Conservation (phyloP, 2,888 invertebrate genomes). For the Orthosia incerta region DNA sequence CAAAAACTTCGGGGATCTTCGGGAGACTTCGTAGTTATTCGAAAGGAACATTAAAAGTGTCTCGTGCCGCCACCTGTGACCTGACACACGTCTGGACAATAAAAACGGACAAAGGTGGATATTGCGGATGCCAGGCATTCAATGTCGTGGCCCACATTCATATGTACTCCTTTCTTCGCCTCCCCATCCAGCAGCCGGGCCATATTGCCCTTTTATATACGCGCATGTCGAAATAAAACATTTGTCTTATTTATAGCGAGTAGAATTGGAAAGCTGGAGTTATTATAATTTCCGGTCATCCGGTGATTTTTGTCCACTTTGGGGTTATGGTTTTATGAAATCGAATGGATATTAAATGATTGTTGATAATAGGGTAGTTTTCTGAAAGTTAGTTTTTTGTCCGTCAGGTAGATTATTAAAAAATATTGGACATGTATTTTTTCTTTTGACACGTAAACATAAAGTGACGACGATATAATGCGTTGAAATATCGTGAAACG, state of each 20-base stretch:
- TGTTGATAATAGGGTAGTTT: too few relatives aligned
- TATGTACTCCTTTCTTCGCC: slow-evolving; percentile 47
- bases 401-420: too few relatives aligned
- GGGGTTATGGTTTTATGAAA: slow-evolving; percentile 10
- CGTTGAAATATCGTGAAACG: too few relatives aligned
- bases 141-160: slow-evolving; percentile 51
- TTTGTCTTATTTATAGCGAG: slow-evolving; percentile 59
- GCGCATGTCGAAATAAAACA: slow-evolving; percentile 55
- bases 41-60: slow-evolving; percentile 54
- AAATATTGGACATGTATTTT: too few relatives aligned
- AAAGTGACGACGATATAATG: too few relatives aligned
- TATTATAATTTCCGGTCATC: slow-evolving; percentile 13
- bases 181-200: slow-evolving; percentile 6
- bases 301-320: slow-evolving; percentile 12
- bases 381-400: too few relatives aligned
- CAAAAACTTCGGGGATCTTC: slow-evolving; percentile 12
- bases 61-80: slow-evolving; percentile 37
- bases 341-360: neutral
- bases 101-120: slow-evolving; percentile 60
- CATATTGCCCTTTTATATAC: slow-evolving; percentile 51
- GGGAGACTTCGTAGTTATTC: slow-evolving; percentile 5
- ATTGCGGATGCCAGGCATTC: slow-evolving; percentile 63
- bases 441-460: too few relatives aligned
- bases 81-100: slow-evolving; percentile 60
- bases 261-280: slow-evolving; percentile 31